Conservation (phyloP, 2,888 invertebrate genomes). For the Tiliacea citrago region DNA sequence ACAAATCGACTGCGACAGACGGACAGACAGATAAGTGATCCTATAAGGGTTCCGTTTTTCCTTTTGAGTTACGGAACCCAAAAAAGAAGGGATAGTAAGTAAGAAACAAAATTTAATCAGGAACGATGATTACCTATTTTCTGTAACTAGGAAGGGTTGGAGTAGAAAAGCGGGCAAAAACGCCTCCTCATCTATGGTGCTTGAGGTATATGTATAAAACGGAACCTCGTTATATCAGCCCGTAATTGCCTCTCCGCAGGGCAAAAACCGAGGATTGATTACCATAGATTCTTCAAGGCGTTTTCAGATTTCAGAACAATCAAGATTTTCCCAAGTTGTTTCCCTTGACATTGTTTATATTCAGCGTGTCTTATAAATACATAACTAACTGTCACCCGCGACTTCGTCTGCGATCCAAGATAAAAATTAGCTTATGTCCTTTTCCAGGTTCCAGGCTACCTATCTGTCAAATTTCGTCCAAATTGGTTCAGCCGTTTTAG, state of each 20-base stretch:
- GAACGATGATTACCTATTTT: slow-evolving; percentile 32
- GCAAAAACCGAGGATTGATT: neutral
- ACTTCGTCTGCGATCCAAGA: too few relatives aligned
- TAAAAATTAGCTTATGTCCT: too few relatives aligned
- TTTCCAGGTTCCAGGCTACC: too few relatives aligned
- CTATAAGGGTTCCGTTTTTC: too few relatives aligned
- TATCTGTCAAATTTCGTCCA: too few relatives aligned
- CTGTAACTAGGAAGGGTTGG: slow-evolving; percentile 20
- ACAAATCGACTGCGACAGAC: too few relatives aligned
- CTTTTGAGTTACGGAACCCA: too few relatives aligned
- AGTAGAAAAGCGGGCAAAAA: slow-evolving; percentile 27
- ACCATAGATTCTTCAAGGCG: neutral
- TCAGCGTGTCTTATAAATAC: too few relatives aligned
- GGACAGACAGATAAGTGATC: too few relatives aligned
- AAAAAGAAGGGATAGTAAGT: too few relatives aligned
- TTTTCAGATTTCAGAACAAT: neutral
- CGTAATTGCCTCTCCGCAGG: neutral
- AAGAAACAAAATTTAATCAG: slow-evolving; percentile 40
- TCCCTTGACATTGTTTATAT: neutral
- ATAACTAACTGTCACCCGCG: too few relatives aligned
- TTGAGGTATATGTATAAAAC: neutral
- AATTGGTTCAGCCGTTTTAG: too few relatives aligned
- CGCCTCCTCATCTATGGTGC: slow-evolving; percentile 20
- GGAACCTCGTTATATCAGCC: neutral
- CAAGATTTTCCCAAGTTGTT: neutral